Percentiles rank a stretch among this genome's conserved stretches.
Evolutionary conservation across 1,140 invertebrate genomes (phyloP).

Genomic region (Cherax destructor): DNA sequence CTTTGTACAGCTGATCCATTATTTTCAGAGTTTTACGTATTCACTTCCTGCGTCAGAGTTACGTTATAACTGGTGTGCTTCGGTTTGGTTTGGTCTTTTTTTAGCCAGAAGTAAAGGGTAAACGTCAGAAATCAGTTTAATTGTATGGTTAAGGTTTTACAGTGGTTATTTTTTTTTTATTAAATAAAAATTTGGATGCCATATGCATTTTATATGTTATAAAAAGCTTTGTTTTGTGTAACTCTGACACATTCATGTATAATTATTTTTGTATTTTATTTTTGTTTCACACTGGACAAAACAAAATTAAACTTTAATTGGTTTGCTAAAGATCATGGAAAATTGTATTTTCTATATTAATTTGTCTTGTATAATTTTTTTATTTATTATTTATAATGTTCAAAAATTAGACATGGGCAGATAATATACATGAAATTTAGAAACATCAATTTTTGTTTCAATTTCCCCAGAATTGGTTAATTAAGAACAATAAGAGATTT

Average conservation of each 20-base stretch:
- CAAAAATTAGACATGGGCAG: too few relatives aligned
- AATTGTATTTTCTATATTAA: too few relatives aligned
- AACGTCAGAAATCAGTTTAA: neutral
- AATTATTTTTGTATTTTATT: neutral
- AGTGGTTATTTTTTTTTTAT: too few relatives aligned
- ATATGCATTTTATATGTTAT: too few relatives aligned
- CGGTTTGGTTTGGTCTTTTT: neutral
- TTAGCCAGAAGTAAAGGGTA: neutral
- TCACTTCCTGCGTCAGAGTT: neutral
- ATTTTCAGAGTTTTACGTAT: neutral
- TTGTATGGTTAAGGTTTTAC: neutral
- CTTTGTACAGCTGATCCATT: constrained; percentile 1
- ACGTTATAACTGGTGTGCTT: neutral
- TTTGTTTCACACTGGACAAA: neutral
- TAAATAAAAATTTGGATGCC: too few relatives aligned
- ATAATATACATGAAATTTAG: neutral
- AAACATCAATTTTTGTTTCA: neutral
- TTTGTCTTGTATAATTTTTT: too few relatives aligned
- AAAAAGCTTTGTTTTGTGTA: neutral
- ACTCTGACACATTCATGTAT: neutral
- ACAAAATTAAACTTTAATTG: too few relatives aligned
- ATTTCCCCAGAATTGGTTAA: neutral
- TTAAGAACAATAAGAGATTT: neutral
- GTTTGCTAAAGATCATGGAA: too few relatives aligned
- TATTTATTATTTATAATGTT: too few relatives aligned